phyloP scores from a whole-genome alignment of 2,797 vertebrate genomes.

The Aplochiton taeniatus region DNA sequence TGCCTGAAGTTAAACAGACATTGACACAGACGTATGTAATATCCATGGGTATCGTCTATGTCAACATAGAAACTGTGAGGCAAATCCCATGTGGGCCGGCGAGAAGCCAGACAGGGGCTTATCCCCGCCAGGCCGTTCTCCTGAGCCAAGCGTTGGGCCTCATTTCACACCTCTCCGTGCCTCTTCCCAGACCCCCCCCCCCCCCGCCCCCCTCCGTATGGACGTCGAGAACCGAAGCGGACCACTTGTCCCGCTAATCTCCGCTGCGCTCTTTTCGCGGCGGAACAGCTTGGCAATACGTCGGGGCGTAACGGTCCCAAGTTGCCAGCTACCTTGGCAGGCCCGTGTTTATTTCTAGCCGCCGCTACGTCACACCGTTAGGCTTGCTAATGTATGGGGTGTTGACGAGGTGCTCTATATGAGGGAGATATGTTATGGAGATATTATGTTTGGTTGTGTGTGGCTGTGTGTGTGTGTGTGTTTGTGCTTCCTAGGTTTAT shows the following conservation, averaged over 20 bases:
- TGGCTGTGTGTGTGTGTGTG: not conserved
- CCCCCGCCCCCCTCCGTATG: too few relatives aligned
- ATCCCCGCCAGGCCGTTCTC: too few relatives aligned
- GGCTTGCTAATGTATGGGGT: conserved; percentile 25
- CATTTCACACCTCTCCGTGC: conserved; percentile 17
- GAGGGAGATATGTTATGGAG: not conserved
- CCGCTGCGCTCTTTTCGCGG: conserved; percentile 39
- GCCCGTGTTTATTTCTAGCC: conserved; percentile 40
- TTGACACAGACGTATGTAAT: too few relatives aligned
- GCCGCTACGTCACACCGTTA: conserved; percentile 30
- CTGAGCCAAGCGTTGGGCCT: too few relatives aligned
- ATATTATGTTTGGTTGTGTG: conserved; percentile 1
- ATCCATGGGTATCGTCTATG: too few relatives aligned
- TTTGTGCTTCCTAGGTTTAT: conserved; percentile 9
- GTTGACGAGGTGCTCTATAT: not conserved
- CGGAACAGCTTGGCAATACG: conserved; percentile 39
- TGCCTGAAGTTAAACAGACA: too few relatives aligned
- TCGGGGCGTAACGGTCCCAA: conserved; percentile 7
- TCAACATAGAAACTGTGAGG: too few relatives aligned
- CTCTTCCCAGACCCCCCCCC: too few relatives aligned
- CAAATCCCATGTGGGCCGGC: too few relatives aligned
- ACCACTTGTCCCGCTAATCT: conserved; percentile 39
- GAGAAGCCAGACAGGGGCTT: too few relatives aligned
- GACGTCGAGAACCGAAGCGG: too few relatives aligned
- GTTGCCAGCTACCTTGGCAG: conserved; percentile 47